Percentiles rank a stretch among this genome's conserved stretches.
Evolutionary conservation across 2,888 invertebrate genomes (phyloP).

Genomic region (Drosophila subquinaria): DNA sequence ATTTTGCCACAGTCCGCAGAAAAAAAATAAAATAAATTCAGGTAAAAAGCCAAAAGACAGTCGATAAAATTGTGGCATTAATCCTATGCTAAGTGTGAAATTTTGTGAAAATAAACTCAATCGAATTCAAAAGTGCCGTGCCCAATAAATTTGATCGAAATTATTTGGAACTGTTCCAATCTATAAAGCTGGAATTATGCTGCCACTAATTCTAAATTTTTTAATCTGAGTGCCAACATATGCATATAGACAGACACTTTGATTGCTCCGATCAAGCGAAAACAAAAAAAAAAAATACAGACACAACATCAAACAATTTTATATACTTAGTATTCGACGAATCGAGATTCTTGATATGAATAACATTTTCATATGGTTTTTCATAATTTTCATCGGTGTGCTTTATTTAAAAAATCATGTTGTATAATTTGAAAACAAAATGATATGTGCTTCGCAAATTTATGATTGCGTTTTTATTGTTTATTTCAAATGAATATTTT

Average conservation of each 20-base stretch:
- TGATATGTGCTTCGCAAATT: slow-evolving; percentile 68
- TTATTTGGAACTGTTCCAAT: slow-evolving; percentile 68
- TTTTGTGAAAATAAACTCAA: slow-evolving; percentile 40
- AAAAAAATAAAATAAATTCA: slow-evolving; percentile 19
- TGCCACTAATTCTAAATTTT: slow-evolving; percentile 28
- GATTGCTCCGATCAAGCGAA: slow-evolving; percentile 49
- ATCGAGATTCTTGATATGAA: slow-evolving; percentile 20
- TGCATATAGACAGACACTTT: slow-evolving; percentile 38
- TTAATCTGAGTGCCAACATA: slow-evolving; percentile 17
- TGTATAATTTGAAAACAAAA: slow-evolving; percentile 72
- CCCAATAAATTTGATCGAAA: slow-evolving; percentile 52
- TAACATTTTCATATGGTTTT: slow-evolving; percentile 33
- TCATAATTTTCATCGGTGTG: slow-evolving; percentile 25
- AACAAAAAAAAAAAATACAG: slow-evolving; percentile 25
- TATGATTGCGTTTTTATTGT: slow-evolving; percentile 61
- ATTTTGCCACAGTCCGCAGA: slow-evolving; percentile 54
- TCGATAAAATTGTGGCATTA: slow-evolving; percentile 5
- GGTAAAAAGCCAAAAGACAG: slow-evolving; percentile 38
- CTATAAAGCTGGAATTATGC: slow-evolving; percentile 70
- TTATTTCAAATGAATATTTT: slow-evolving; percentile 45
- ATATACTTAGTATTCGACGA: slow-evolving; percentile 36
- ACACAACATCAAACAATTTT: slow-evolving; percentile 53
- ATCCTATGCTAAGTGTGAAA: slow-evolving; percentile 27
- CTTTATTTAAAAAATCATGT: slow-evolving; percentile 39
- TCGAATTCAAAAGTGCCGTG: slow-evolving; percentile 69